Percentiles rank a stretch among this genome's conserved stretches.
Conservation (phyloP, 2,888 invertebrate species). For the Artemia sinica region DNA sequence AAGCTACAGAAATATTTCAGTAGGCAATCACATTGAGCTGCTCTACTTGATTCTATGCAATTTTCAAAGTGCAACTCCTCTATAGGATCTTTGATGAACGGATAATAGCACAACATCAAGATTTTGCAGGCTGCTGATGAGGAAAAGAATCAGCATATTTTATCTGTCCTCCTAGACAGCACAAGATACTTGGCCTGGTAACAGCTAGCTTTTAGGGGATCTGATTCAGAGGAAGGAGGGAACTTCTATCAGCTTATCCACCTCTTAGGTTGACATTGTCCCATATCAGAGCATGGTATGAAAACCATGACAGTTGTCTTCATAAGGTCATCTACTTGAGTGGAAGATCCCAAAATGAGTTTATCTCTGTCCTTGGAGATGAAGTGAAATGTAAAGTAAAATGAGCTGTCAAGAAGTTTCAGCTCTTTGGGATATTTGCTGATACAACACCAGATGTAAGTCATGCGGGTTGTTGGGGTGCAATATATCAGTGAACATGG, state of each 20-base stretch:
- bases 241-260: not conserved
- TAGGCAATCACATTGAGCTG: slow-evolving; percentile 10
- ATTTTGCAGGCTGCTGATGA: not conserved
- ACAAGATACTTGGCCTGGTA: slow-evolving; percentile 3
- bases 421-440: not conserved
- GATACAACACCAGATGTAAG: not conserved
- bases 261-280: not conserved
- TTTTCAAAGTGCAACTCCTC: slow-evolving; percentile 9
- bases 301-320: not conserved
- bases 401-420: not conserved
- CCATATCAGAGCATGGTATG: not conserved
- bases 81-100: not conserved
- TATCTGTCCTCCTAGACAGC: too few relatives aligned
- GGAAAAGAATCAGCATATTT: not conserved
- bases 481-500: not conserved
- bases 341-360: not conserved
- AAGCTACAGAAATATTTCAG: slow-evolving; percentile 10
- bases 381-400: not conserved
- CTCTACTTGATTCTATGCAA: not conserved
- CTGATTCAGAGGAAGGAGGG: not conserved
- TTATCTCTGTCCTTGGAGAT: slow-evolving; percentile 3
- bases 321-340: not conserved
- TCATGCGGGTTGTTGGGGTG: not conserved
- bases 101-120: too few relatives aligned
- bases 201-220: slow-evolving; percentile 9